These are phyloP conservation scores for Chloromyia formosa DNA, from an alignment of 2,888 invertebrate species.

Conservation along the genomic window DNA sequence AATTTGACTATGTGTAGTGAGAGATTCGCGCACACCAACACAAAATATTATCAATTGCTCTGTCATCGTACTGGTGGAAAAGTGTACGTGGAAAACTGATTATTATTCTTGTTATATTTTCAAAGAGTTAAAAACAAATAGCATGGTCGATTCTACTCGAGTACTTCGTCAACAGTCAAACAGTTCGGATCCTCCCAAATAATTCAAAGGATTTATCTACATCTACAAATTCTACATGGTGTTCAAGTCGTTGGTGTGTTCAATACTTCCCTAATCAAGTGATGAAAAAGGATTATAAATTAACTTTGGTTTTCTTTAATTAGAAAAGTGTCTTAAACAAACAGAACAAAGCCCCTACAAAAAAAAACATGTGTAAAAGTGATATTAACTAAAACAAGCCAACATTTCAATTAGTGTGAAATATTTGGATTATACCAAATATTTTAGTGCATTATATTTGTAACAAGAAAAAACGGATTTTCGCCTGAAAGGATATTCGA, in stretches of 20 bases:
- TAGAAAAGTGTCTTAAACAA: conserved; percentile 3
- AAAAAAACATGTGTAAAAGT: conserved; percentile 25
- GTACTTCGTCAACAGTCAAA: conserved; percentile 52
- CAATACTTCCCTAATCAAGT: no score
- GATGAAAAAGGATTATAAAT: no score
- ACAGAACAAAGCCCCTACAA: no score
- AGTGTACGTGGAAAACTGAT: neutral
- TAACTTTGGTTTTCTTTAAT: no score
- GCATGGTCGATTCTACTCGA: conserved; percentile 50
- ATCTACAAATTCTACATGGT: no score
- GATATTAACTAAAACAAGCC: conserved; percentile 18
- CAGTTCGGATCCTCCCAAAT: conserved; percentile 49
- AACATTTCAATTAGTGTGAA: neutral
- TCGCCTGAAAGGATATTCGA: no score
- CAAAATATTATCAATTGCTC: neutral
- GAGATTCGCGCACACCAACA: neutral
- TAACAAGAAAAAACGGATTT: no score
- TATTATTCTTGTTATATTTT: conserved; percentile 39
- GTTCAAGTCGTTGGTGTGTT: no score
- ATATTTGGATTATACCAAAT: conserved; percentile 27
- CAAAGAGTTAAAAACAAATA: conserved; percentile 53
- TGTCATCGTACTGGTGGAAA: neutral
- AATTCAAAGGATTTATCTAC: no score
- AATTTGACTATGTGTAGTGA: no score
- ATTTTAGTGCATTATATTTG: neutral